Base-by-base conservation (phyloP, 1,140 invertebrate species). In the Drosophila novamexicana region DNA sequence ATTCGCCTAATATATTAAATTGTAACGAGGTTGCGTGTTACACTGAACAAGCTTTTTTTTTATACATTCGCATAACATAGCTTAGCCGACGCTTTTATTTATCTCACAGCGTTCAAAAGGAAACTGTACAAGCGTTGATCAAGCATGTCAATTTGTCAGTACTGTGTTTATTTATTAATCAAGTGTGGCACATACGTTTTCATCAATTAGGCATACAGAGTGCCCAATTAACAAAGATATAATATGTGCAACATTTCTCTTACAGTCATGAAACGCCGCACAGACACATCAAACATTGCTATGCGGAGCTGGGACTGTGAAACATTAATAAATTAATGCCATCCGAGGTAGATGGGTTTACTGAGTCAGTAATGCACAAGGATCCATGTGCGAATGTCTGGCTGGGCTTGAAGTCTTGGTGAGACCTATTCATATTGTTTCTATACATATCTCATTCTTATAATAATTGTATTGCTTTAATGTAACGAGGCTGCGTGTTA, bases 31-130 rank as follows among this genome's bases (percentile, higher is more conserved):
- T 86, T 90, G 86, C 85, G 85, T 90, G 85, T 90, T 90, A 90
- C 72, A 62, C 72, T 65, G 86, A 90, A 79, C 74, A 36, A 40
- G 16, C 18, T 9, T 22, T 12, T 22, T 12, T 12, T 52, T 6
- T 34, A 29, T 67, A 88, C 83, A 85, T 89, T 89, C 84, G 78
- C 72, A 89, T 89, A 89, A 89, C 84, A 89, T 89, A 89, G 84
- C 84, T 86, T 79, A 89, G 85, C 85, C 85, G 86, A 90, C 85
- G 85, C 81, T 82, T 56, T 54, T 3, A 89, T 79, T 85, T 1
- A 32, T 89, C 75, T 89, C 97, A 77, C 97, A 94, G 83, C 97
- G 12, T 90, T 71, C 36, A 45, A 58, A 70, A 52, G 36, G 42
- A 40, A 69, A 76, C 70, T 54, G 53, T 42, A 18, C 50, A 65